Conservation (phyloP, 1,140 invertebrate species). For the Agrilus planipennis region DNA sequence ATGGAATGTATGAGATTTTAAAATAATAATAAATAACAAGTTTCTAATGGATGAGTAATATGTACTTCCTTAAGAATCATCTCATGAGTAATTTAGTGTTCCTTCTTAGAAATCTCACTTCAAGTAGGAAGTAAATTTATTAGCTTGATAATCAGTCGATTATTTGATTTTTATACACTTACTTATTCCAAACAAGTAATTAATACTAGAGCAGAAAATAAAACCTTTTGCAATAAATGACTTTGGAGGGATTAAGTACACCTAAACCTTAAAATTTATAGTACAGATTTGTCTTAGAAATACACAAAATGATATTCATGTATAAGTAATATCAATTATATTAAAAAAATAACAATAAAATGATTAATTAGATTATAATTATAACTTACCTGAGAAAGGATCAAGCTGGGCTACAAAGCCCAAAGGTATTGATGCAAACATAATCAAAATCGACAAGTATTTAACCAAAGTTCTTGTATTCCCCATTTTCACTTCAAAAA, state of each 20-base stretch:
- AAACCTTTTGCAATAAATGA: background rate
- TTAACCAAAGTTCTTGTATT: background rate
- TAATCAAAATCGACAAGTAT: background rate
- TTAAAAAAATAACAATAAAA: background rate
- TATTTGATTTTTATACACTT: background rate
- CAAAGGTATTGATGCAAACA: background rate
- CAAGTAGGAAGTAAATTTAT: background rate
- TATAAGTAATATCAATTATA: background rate
- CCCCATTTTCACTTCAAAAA: background rate
- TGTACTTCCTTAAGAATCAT: background rate
- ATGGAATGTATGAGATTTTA: no score
- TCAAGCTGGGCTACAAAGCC: background rate
- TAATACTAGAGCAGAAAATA: background rate
- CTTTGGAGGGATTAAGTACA: no score
- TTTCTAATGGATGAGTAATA: background rate
- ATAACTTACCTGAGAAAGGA: background rate
- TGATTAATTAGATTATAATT: background rate
- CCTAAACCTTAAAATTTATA: no score
- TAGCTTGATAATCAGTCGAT: background rate
- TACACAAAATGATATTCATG: background rate
- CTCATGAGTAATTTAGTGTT: no score
- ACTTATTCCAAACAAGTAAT: background rate
- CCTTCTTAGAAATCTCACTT: background rate
- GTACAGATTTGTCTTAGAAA: no score
- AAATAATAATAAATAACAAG: no score